Evolutionary conservation across 2,797 vertebrate species (phyloP).

Genomic region (Lepilemur ruficaudatus): DNA sequence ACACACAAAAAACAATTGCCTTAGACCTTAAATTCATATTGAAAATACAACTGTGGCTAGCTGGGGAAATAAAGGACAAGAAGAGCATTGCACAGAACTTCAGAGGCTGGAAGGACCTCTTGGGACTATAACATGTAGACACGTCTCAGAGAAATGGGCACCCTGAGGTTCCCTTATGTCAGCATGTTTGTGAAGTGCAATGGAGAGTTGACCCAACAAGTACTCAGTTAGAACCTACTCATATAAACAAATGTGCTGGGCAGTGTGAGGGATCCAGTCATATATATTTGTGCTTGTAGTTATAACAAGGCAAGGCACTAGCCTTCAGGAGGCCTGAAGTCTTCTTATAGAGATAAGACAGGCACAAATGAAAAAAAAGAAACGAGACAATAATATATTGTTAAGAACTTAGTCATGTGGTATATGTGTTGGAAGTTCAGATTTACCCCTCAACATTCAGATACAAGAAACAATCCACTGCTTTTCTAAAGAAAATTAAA

Average conservation of each 20-base stretch:
- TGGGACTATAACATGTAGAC: background rate
- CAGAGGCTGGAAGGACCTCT: background rate
- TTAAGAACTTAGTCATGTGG: background rate
- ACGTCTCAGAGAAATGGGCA: background rate
- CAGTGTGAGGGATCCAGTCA: background rate
- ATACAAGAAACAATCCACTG: background rate
- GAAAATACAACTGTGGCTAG: background rate
- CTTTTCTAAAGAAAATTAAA: conserved; percentile 45
- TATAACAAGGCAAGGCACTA: background rate
- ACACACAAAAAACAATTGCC: background rate
- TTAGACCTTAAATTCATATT: conserved; percentile 20
- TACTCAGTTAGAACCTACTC: background rate
- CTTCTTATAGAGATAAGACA: background rate
- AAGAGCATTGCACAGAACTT: background rate
- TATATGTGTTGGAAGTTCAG: background rate
- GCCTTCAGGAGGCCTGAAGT: background rate
- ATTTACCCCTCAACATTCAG: background rate
- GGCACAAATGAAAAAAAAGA: background rate
- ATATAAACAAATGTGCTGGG: background rate
- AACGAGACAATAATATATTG: background rate
- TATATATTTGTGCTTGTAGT: background rate
- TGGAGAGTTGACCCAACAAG: background rate
- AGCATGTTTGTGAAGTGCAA: background rate
- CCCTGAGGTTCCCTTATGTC: background rate
- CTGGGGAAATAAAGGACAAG: background rate